Evolutionary conservation across 2,797 vertebrate genomes (phyloP).

Genomic region (Margarornis squamiger): DNA sequence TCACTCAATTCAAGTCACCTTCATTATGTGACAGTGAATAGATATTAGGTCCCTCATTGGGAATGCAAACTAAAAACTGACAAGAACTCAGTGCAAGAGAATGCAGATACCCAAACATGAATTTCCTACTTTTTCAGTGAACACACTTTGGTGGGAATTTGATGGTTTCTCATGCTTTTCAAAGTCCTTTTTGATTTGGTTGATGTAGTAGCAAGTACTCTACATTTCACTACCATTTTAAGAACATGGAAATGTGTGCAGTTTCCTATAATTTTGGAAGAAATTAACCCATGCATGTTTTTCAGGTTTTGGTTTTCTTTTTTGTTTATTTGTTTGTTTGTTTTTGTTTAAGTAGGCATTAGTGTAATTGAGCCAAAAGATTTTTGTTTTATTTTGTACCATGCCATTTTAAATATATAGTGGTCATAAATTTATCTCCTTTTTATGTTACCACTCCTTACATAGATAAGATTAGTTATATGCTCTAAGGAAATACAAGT

Average conservation of each 20-base stretch:
- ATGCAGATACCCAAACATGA: neutral
- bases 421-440: neutral
- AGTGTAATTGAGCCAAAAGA: neutral
- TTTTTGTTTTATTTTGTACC: neutral
- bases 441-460: neutral
- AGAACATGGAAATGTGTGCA: accelerated
- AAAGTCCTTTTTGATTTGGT: neutral
- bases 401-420: neutral
- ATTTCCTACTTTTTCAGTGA: neutral
- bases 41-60: neutral
- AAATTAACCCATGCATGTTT: neutral
- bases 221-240: neutral
- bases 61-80: neutral
- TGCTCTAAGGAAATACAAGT: neutral
- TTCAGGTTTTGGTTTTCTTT: neutral
- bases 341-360: neutral
- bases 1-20: neutral
- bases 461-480: neutral
- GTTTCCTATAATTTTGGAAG: neutral
- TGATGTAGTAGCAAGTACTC: neutral
- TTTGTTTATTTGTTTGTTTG: neutral
- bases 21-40: neutral
- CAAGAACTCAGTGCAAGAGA: neutral
- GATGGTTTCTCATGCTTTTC: neutral
- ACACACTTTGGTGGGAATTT: neutral